These are phyloP conservation scores for Triops cancriformis DNA, from an alignment of 1,140 invertebrate species.

Conservation along the genomic window DNA sequence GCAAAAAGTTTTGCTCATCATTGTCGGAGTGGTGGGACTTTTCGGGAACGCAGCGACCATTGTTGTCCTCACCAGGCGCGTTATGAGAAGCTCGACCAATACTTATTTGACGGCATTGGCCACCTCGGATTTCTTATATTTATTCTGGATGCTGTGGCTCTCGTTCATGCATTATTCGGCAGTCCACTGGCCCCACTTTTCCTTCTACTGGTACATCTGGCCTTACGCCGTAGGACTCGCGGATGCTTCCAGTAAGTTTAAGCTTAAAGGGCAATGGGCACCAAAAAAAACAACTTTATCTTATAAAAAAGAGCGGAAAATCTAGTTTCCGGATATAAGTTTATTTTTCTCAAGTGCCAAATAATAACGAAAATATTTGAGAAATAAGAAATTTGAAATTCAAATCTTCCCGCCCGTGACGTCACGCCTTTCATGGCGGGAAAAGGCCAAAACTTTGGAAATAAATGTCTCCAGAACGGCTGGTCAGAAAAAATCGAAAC, in stretches of 20 bases:
- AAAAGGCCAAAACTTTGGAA: too few species aligned
- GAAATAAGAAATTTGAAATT: too few species aligned
- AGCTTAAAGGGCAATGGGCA: too few species aligned
- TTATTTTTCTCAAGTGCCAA: too few species aligned
- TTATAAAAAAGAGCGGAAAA: too few species aligned
- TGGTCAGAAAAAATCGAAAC: too few species aligned
- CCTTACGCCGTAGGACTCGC: constrained; percentile 51
- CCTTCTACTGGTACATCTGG: constrained; percentile 44
- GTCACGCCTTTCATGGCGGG: too few species aligned
- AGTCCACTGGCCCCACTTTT: constrained; percentile 36
- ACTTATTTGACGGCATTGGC: constrained; percentile 63
- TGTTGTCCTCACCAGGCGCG: constrained; percentile 59
- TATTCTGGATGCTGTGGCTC: constrained; percentile 55
- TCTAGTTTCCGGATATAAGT: too few species aligned
- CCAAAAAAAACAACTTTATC: too few species aligned
- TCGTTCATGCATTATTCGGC: constrained; percentile 53
- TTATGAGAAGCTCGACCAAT: constrained; percentile 67
- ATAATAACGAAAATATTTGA: too few species aligned
- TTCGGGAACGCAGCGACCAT: constrained; percentile 62
- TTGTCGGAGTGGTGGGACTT: constrained; percentile 56
- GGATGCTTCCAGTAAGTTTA: constrained; percentile 51
- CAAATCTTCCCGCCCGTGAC: too few species aligned
- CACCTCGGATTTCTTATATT: constrained; percentile 59
- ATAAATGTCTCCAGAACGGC: too few species aligned
- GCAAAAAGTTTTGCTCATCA: constrained; percentile 57